Base-by-base conservation (phyloP, 2,888 invertebrate species). In the Spisula solida region DNA sequence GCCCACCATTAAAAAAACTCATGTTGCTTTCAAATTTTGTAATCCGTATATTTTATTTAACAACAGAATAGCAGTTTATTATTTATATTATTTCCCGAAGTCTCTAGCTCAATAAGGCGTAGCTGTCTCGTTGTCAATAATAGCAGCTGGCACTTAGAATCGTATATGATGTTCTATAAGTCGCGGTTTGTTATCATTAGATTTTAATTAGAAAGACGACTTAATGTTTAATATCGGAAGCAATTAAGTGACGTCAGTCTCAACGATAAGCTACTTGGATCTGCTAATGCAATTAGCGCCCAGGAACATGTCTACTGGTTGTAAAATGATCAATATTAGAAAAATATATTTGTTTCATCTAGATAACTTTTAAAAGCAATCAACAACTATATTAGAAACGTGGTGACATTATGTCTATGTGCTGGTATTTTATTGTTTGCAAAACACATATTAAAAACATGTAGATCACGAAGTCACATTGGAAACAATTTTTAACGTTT, bases 131-230 rank as follows among this genome's bases (percentile, higher is more conserved):
- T 51, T 12, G 4, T 14, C 51, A 10, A 12, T 66, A 25, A 66
- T 25, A 25, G 6, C 20, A 25, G n/a, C 25, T 8, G 10, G 12
- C 25, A 66, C n/a, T 25, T 25, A 66, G 6, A 10, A 25, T 66
- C 10, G 60, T 0, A 25, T 66, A 4, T 25, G 25, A 66, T 0
- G 10, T 8, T 25, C 4, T 41, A 41, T 41, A 41, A 66, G 12
- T 0, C 6, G n/a, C 10, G 20, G 60, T n/a, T 25, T 66, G 25
- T 66, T 66, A 25, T 66, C 60, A 25, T 66, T 12, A 66, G 60
- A 66, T n/a, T 66, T 66, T 66, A 66, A 66, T 66, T 66, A 66
- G 60, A 66, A 20, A n/a, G 25, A 66, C 25, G 60, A 66, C 25
- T 25, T 66, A 25, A 66, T 66, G 25, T n/a, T 66, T 66, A 66